Percentiles rank a stretch among this genome's conserved stretches.
Evolutionary conservation across 2,113 vertebrate species (phyloP).

Genomic region (Clinocottus analis): DNA sequence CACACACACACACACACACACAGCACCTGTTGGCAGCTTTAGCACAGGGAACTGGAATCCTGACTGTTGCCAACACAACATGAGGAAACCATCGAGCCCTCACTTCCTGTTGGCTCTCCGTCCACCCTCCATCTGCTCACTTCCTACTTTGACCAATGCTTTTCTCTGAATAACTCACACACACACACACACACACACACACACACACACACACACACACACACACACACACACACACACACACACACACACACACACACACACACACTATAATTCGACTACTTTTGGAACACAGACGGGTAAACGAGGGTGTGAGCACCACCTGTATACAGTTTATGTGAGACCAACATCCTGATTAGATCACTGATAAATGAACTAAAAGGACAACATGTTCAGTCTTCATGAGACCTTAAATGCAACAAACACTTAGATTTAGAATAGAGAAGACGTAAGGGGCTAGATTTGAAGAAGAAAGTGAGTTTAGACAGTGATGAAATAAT

Average conservation of each 20-base stretch:
- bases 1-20: not conserved
- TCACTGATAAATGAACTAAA: not conserved
- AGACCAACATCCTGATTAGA: not conserved
- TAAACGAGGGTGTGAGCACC: not conserved
- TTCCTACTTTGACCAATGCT: slow-evolving; percentile 49
- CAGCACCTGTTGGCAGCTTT: slow-evolving; percentile 48
- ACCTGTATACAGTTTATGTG: not conserved
- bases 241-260: too few relatives aligned
- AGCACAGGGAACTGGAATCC: slow-evolving; percentile 60
- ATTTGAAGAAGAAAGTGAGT: not conserved
- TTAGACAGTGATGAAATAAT: slow-evolving; percentile 29
- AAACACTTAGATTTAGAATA: not conserved
- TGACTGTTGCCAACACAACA: slow-evolving; percentile 61
- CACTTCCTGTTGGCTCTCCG: slow-evolving; percentile 68
- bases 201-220: not conserved
- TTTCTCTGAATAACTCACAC: slow-evolving; percentile 6
- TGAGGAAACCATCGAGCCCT: slow-evolving; percentile 68
- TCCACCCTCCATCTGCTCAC: slow-evolving; percentile 67
- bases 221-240: not conserved
- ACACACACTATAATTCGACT: too few relatives aligned
- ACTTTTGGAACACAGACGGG: too few relatives aligned
- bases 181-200: not conserved
- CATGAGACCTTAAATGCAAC: not conserved
- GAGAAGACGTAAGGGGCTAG: not conserved
- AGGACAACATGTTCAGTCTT: not conserved